Percentiles rank a stretch among this genome's conserved stretches.
Conservation (phyloP, 2,888 invertebrate genomes). For the Plusia festucae region DNA sequence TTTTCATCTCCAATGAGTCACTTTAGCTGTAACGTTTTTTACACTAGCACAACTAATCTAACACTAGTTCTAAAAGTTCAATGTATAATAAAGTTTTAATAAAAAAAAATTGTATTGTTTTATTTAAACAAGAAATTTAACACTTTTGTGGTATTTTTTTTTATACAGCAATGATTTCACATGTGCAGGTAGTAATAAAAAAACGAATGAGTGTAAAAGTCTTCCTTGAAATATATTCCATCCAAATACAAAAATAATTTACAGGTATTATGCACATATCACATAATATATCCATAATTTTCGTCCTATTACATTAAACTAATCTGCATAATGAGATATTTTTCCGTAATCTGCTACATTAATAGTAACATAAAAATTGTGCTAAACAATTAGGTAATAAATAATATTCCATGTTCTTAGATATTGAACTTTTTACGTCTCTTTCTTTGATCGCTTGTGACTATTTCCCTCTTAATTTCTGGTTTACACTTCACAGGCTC, state of each 20-base stretch:
- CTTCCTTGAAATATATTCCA: not conserved
- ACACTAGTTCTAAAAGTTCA: conserved; percentile 73
- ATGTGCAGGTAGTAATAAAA: too few species aligned
- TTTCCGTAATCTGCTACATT: too few species aligned
- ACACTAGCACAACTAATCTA: conserved; percentile 78
- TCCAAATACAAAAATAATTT: not conserved
- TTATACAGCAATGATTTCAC: too few species aligned
- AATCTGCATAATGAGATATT: not conserved
- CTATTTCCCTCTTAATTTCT: conserved; percentile 38
- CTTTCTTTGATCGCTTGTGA: conserved; percentile 38
- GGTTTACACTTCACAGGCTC: conserved; percentile 35
- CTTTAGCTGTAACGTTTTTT: conserved; percentile 70
- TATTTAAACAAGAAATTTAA: conserved; percentile 28
- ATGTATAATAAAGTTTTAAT: conserved; percentile 82
- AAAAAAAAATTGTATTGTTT: conserved; percentile 59
- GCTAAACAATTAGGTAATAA: not conserved
- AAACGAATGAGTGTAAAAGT: too few species aligned
- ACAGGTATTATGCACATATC: not conserved
- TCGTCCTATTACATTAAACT: not conserved
- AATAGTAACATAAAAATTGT: too few species aligned
- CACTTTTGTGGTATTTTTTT: not conserved
- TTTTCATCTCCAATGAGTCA: conserved; percentile 66
- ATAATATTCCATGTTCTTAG: not conserved
- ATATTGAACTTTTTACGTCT: conserved; percentile 42
- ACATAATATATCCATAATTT: too few species aligned